Conservation (phyloP, 2,113 vertebrate species). For the Murina feae region DNA sequence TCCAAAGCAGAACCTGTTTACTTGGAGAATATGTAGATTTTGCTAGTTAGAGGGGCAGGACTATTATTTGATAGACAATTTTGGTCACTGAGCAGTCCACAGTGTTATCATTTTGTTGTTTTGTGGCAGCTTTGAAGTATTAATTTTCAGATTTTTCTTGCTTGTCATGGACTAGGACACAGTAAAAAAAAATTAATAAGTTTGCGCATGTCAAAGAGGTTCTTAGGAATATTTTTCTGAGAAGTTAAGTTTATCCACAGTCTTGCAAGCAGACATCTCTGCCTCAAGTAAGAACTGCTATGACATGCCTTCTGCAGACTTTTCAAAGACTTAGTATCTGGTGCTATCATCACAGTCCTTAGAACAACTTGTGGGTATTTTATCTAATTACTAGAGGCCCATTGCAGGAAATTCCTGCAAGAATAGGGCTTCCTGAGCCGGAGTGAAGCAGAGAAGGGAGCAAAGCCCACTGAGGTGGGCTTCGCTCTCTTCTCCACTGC, state of each 20-base stretch:
- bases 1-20: background rate
- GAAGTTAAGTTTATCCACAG: slow-evolving; percentile 3
- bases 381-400: too few species aligned
- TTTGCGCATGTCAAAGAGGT: background rate
- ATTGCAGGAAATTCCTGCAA: too few species aligned
- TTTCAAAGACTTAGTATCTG: slow-evolving; percentile 13
- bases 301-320: background rate
- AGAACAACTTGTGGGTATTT: slow-evolving; percentile 1
- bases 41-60: background rate
- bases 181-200: too few species aligned
- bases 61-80: background rate
- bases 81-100: background rate
- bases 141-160: background rate
- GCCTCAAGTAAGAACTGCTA: background rate
- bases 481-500: too few species aligned
- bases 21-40: background rate
- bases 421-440: too few species aligned
- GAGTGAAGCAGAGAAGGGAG: too few species aligned
- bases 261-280: background rate
- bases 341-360: background rate
- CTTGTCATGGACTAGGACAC: background rate
- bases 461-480: too few species aligned
- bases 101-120: background rate
- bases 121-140: background rate
- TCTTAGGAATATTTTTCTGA: background rate